phyloP scores from a whole-genome alignment of 2,888 invertebrate genomes.

The Andrena minutula region DNA sequence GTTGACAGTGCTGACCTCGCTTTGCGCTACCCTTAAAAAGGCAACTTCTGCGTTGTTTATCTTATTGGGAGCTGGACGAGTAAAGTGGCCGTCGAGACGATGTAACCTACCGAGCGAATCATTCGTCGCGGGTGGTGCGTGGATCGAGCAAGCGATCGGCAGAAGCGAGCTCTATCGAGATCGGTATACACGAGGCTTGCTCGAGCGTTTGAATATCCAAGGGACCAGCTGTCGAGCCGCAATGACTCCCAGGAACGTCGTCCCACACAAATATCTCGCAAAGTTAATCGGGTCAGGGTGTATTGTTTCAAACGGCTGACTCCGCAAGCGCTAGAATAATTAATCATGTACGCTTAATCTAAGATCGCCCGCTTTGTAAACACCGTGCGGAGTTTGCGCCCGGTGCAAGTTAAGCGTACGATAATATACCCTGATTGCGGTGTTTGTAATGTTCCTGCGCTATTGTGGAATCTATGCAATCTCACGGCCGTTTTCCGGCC shows the following conservation, averaged over 20 bases:
- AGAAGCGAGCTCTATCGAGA: background rate
- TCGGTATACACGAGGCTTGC: background rate
- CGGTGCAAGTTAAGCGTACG: slow-evolving; percentile 53
- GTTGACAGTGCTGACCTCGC: slow-evolving; percentile 78
- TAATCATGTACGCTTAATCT: slow-evolving; percentile 68
- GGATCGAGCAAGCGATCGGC: background rate
- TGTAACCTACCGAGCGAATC: slow-evolving; percentile 13
- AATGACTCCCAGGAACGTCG: slow-evolving; percentile 6
- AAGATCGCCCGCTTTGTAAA: slow-evolving; percentile 68
- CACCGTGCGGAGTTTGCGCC: slow-evolving; percentile 48
- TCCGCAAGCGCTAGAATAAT: slow-evolving; percentile 60
- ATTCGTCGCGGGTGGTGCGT: background rate
- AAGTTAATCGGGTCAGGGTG: slow-evolving; percentile 48
- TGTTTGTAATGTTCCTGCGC: slow-evolving; percentile 17
- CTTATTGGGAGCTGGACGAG: slow-evolving; percentile 26
- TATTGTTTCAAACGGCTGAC: slow-evolving; percentile 55
- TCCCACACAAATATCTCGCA: slow-evolving; percentile 7
- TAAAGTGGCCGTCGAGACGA: slow-evolving; percentile 33
- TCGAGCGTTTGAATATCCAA: background rate
- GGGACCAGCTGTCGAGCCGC: background rate
- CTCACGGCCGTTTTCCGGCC: slow-evolving; percentile 28
- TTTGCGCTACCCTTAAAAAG: slow-evolving; percentile 56
- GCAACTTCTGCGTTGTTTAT: slow-evolving; percentile 22
- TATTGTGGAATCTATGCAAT: slow-evolving; percentile 27
- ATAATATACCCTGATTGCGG: slow-evolving; percentile 58